These are phyloP conservation scores for Oreochromis grahami DNA, from an alignment of 2,797 vertebrate species.

Conservation along the genomic window DNA sequence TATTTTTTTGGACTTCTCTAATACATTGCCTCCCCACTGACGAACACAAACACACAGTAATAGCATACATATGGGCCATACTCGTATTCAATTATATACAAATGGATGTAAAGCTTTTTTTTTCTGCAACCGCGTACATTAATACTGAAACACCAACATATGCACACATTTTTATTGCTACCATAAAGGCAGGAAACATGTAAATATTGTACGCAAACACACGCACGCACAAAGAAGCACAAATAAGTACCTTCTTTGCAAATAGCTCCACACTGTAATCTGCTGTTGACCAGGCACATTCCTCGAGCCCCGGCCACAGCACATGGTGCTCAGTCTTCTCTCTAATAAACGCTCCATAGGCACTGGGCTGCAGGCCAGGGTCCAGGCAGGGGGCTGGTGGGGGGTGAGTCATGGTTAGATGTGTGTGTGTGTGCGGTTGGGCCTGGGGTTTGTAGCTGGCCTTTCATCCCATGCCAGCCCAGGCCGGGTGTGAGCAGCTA, in stretches of 20 bases:
- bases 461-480: conserved; percentile 68
- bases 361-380: conserved; percentile 51
- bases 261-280: conserved; percentile 48
- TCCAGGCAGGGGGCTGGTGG: conserved; percentile 71
- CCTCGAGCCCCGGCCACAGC: conserved; percentile 28
- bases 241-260: conserved; percentile 15
- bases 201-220: background rate
- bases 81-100: background rate
- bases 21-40: background rate
- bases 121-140: background rate
- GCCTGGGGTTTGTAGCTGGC: conserved; percentile 62
- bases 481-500: conserved; percentile 52
- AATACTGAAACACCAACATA: background rate
- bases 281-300: conserved; percentile 56
- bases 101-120: background rate
- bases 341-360: conserved; percentile 79
- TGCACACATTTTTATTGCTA: background rate
- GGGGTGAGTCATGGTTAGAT: conserved; percentile 66
- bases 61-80: background rate
- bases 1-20: background rate
- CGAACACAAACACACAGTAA: background rate
- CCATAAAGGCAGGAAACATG: background rate
- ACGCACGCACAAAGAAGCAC: background rate
- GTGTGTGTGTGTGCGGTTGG: conserved; percentile 71
- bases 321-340: conserved; percentile 50